Conservation (phyloP, 2,888 invertebrate species). For the Caradrina kadenii region DNA sequence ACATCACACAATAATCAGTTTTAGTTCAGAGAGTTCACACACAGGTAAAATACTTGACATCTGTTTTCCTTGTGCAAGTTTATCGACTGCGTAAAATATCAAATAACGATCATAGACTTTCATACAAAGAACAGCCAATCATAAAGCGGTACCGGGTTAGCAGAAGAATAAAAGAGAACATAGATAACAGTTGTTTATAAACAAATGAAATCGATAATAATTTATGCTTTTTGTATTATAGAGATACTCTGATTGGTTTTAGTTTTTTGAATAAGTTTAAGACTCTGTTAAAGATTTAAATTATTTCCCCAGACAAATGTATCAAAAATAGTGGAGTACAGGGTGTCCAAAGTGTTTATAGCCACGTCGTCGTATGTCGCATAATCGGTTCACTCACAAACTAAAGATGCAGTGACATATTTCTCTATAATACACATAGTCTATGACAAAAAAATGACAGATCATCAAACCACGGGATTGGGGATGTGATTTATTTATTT, state of each 20-base stretch:
- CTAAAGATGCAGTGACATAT: conserved; percentile 51
- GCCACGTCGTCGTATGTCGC: conserved; percentile 49
- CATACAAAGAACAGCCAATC: conserved; percentile 61
- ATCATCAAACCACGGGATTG: conserved; percentile 77
- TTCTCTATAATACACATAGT: conserved; percentile 24
- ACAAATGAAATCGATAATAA: conserved; percentile 55
- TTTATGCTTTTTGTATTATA: not conserved
- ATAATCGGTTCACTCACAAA: conserved; percentile 21
- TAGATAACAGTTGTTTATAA: conserved; percentile 55
- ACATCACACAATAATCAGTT: conserved; percentile 36
- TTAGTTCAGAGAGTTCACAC: conserved; percentile 6
- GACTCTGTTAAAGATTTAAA: not conserved
- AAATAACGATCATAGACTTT: conserved; percentile 5
- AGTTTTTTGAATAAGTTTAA: not conserved
- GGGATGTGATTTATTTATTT: conserved; percentile 79
- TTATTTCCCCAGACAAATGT: not conserved
- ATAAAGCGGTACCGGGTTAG: not conserved
- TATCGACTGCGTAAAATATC: conserved; percentile 56
- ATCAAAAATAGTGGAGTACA: not conserved
- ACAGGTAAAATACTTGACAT: conserved; percentile 42
- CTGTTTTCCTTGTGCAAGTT: conserved; percentile 61
- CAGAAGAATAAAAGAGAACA: conserved; percentile 53
- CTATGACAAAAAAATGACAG: conserved; percentile 72
- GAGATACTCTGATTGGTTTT: not conserved
- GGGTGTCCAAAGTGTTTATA: conserved; percentile 1